Evolutionary conservation across 2,888 invertebrate genomes (phyloP).

Genomic region (Pristionchus maxplancki): DNA sequence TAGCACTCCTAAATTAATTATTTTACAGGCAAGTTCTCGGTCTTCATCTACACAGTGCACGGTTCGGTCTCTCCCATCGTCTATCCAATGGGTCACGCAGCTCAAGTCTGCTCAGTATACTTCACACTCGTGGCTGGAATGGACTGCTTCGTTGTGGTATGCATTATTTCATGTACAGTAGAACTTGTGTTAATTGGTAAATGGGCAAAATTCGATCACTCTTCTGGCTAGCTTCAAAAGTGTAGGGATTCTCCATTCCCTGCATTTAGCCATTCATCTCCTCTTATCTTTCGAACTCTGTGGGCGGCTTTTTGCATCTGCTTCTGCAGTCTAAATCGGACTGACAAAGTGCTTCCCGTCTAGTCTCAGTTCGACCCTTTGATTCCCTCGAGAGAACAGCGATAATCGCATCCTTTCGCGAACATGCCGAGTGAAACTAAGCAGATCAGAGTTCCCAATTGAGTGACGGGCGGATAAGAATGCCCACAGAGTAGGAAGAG

Average conservation of each 20-base stretch:
- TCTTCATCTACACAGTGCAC: slow-evolving; percentile 58
- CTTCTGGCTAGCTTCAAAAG: too few relatives aligned
- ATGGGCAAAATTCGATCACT: too few relatives aligned
- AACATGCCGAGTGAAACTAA: background rate
- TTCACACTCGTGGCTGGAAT: slow-evolving; percentile 77
- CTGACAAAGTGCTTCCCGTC: slow-evolving; percentile 21
- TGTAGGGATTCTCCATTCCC: background rate
- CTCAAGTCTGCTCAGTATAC: slow-evolving; percentile 76
- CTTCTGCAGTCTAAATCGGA: background rate
- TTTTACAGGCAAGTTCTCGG: slow-evolving; percentile 49
- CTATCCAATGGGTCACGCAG: slow-evolving; percentile 76
- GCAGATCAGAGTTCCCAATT: slow-evolving; percentile 10
- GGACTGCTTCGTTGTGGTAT: slow-evolving; percentile 75
- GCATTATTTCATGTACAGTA: background rate
- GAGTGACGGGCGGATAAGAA: background rate
- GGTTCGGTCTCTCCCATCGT: slow-evolving; percentile 68
- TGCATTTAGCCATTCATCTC: background rate
- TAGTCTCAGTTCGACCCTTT: background rate
- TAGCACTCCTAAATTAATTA: too few relatives aligned
- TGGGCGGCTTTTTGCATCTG: background rate
- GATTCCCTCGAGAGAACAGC: background rate
- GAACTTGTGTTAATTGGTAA: too few relatives aligned
- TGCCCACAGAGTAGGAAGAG: background rate
- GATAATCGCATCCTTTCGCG: slow-evolving; percentile 1
- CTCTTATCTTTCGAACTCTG: background rate